Evolutionary conservation across 2,113 vertebrate genomes (phyloP), one percentile per base, ranked within the genome.

Genomic region (Hyperoodon ampullatus): DNA sequence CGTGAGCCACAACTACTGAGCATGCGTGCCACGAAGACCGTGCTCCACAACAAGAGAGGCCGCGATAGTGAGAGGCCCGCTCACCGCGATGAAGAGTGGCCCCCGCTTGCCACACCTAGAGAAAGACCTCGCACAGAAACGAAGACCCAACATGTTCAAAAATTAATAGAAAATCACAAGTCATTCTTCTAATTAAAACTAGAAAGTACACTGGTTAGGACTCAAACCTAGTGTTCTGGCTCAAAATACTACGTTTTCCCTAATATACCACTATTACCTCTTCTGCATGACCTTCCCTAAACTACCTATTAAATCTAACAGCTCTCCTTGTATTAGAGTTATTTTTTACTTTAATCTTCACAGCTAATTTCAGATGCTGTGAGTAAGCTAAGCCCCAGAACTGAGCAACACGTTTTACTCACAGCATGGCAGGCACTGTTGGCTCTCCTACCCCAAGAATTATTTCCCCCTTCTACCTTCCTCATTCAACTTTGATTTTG

Each of bases 151-250:
- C 39, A 39, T 39, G 18, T 74, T 66, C 13, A 87, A 87, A 91
- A 87, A 66, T 18, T 80, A 81, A 72, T 7, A 55, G 44, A 91
- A 91, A 91, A 91, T 18, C 63, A 85, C 61, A 68, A 60, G 50
- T 90, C 61, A 85, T 78, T 85, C 16, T 55, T 58, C 78, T 70
- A 84, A 95, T 95, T 90, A 78, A 77, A 90, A 77, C 30, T 24
- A 84, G 39, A 84, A 94, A 85, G 70, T 30, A 78, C 18, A 60
- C 33, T 63, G 42, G 53, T 30, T 80, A 53, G 61, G 70, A 84
- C 47, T 60, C 70, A 94, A 68, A 90, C 44, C 60, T 74, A 30
- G 12, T 44, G 30, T 55, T 70, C 53, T 50, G 53, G 24, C 16
- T 92, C 33, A 84, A 92, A 72, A 61, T 74, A 28, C 42, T 50